Evolutionary conservation across 2,797 vertebrate genomes (phyloP), one percentile per base, ranked within the genome.

Genomic region (Chrysolophus pictus): DNA sequence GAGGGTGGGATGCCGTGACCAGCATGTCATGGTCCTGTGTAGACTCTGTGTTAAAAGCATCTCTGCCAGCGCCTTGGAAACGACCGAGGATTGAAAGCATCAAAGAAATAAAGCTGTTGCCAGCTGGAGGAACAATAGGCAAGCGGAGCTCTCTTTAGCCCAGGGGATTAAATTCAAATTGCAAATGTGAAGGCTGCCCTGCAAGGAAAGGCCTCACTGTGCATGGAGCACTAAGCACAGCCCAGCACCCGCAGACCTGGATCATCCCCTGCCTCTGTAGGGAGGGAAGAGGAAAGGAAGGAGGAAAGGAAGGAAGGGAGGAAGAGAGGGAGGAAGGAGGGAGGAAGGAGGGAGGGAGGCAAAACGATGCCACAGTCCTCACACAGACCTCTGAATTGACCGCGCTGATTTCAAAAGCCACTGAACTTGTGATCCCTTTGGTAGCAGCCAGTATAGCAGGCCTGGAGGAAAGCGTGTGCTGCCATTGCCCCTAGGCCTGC

Each of bases 41-140:
- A 69, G 81, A 47, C 67, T 89, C 65, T 86, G 67, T 58, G n/a
- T 69, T 64, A 80, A 55, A 87, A 72, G 73, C 23, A 9, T 29
- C 69, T 84, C 71, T 87, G 86, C 44, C 59, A 84, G 88, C 35
- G 77, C 88, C 87, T 88, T 96, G 96, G 94, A 96, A 94, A 96
- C 68, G 0, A 55, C 82, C 0, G 1, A 88, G 79, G 88, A 67
- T 70, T 56, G 91, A 93, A 95, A 89, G 67, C 79, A 92, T 84
- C 89, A 93, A 92, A 92, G 89, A 93, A 94, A 95, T 96, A 93
- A 91, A 96, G 95, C 94, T 93, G 87, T 89, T 95, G 91, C 93
- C 93, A 96, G 95, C 93, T 93, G 94, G 84, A 93, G 92, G 92
- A 96, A 95, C 93, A 96, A 95, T 96, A 94, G 92, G 73, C 67